These are phyloP conservation scores for Biston betularia DNA, from an alignment of 2,888 invertebrate genomes.

Conservation along the genomic window DNA sequence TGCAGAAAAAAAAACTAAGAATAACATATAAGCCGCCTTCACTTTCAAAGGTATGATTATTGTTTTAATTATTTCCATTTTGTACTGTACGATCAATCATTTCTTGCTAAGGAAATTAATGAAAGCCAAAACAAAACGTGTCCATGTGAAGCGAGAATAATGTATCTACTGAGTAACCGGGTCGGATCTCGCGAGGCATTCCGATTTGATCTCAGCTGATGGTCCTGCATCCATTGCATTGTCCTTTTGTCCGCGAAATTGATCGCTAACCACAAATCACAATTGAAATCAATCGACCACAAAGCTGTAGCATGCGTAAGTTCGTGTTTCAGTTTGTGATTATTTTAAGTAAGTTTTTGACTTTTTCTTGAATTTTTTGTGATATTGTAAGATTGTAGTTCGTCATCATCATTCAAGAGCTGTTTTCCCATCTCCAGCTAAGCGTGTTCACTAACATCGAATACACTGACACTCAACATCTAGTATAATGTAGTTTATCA, in stretches of 20 bases:
- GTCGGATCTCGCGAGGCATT: constrained; percentile 1
- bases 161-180: constrained; percentile 3
- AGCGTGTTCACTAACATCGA: too few relatives aligned
- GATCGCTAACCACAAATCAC: constrained; percentile 39
- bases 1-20: too few relatives aligned
- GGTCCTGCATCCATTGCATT: constrained; percentile 14
- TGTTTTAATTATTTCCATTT: background rate
- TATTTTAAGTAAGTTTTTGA: background rate
- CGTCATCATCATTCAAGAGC: background rate
- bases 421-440: too few relatives aligned
- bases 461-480: too few relatives aligned
- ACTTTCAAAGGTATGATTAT: too few relatives aligned
- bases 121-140: background rate
- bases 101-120: background rate
- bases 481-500: too few relatives aligned
- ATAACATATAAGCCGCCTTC: too few relatives aligned
- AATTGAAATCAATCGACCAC: constrained; percentile 25
- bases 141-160: constrained; percentile 4
- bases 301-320: background rate
- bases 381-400: background rate
- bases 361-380: background rate
- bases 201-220: background rate
- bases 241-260: constrained; percentile 28
- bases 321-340: background rate
- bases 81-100: background rate